Evolutionary conservation across 1,140 invertebrate species (phyloP).

Genomic region (Macrobrachium nipponense): DNA sequence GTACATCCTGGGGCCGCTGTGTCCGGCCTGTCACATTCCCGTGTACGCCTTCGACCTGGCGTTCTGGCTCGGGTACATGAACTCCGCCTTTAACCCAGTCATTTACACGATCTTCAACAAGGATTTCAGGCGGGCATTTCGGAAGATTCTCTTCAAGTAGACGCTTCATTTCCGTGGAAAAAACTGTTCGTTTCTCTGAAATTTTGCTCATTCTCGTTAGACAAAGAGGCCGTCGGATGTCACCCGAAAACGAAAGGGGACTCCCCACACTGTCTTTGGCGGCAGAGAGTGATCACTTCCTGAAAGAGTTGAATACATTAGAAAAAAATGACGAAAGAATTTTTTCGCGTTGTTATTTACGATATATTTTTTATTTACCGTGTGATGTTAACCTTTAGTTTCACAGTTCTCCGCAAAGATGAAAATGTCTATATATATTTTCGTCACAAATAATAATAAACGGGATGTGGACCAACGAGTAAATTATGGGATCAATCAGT

Average conservation of each 20-base stretch:
- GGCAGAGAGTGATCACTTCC: neutral
- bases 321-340: too few species aligned
- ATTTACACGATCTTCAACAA: conserved; percentile 96
- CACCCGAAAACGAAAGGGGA: neutral
- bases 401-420: neutral
- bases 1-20: conserved; percentile 88
- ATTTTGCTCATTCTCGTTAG: conserved; percentile 49
- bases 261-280: neutral
- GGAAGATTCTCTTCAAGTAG: conserved; percentile 94
- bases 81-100: conserved; percentile 97
- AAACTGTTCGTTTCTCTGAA: conserved; percentile 14
- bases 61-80: conserved; percentile 99
- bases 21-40: conserved; percentile 81
- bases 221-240: neutral
- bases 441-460: neutral
- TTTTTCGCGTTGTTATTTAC: too few species aligned
- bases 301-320: too few species aligned
- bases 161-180: neutral
- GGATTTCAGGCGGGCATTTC: conserved; percentile 96
- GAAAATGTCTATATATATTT: neutral
- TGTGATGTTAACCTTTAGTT: neutral
- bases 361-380: neutral
- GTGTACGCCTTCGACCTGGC: conserved; percentile 90
- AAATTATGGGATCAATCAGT: conserved; percentile 55
- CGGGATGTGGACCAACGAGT: conserved; percentile 49